Base-by-base conservation (phyloP, 2,888 invertebrate species). In the Papilio elwesi region DNA sequence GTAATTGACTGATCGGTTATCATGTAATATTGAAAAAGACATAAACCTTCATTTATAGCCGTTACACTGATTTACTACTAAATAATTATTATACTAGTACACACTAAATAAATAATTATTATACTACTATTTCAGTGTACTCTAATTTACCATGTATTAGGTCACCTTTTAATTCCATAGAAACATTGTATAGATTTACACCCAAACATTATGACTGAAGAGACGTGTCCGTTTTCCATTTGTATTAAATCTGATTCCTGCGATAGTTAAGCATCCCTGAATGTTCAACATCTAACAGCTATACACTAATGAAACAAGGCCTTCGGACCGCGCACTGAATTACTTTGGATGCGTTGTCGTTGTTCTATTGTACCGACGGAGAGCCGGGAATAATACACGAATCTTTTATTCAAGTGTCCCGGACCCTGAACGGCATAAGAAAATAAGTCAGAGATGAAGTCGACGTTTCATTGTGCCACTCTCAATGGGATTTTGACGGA, bases 361-460 rank as follows among this genome's bases (percentile, higher is more conserved):
- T 81, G 82, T 82, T 82, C 89, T 75, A 92, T 92, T 93, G 92
- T 93, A 80, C 82, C 83, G 82, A 75, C 80, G 80, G 81, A 81
- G 82, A 83, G 87, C 81, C 82, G 79, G 85, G 88, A 86, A 91
- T 91, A 90, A 91, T 90, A 90, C 87, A 87, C 88, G 88, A 90
- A 92, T 92, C 90, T 92, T 92, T 93, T 93, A 92, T 93, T 92
- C 92, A 92, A 91, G 90, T 91, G 88, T 89, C 83, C 84, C 85
- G 87, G 87, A 83, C 89, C 85, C 87, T 84, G 82, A 89, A 88
- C 85, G 84, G 85, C 84, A 82, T 86, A 90, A 91, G 89, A 90
- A 88, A 90, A 90, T 90, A 90, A 90, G 84, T 86, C 85, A 89
- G 87, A 90, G 86, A 89, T 89, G 88, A 83, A 90, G 86, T 87